Percentiles rank a stretch among this genome's conserved stretches.
Conservation (phyloP, 2,888 invertebrate species). For the Trachelus stipa region DNA sequence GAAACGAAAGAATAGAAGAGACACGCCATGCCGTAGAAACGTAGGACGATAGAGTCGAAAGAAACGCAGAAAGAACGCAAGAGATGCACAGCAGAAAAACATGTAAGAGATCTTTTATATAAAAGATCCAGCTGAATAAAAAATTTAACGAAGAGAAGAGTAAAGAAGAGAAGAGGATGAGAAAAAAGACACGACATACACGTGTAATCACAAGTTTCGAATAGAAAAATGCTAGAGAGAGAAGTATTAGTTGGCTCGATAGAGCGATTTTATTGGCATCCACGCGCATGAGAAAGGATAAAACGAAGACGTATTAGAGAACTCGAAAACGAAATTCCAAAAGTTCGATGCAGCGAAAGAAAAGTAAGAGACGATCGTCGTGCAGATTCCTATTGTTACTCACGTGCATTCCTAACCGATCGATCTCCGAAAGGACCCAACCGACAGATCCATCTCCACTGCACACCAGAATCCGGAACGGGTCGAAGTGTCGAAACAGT, state of each 20-base stretch:
- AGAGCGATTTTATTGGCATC: no score
- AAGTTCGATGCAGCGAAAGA: neutral
- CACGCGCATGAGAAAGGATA: neutral
- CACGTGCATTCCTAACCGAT: slow-evolving; percentile 94
- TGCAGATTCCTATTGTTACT: slow-evolving; percentile 64
- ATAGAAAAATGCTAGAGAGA: neutral
- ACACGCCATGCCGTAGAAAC: slow-evolving; percentile 45
- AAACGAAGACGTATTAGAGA: neutral
- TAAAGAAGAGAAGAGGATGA: slow-evolving; percentile 3
- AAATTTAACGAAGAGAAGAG: neutral
- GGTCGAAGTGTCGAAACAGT: slow-evolving; percentile 94
- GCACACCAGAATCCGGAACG: slow-evolving; percentile 95
- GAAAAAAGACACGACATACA: neutral
- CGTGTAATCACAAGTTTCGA: neutral
- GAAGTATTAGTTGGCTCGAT: neutral
- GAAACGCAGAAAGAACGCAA: neutral
- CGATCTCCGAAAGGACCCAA: slow-evolving; percentile 97
- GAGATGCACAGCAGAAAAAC: no score
- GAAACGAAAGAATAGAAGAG: slow-evolving; percentile 47
- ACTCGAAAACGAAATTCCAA: neutral
- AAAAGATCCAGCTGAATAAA: slow-evolving; percentile 1
- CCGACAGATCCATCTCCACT: slow-evolving; percentile 98
- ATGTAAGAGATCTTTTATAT: neutral
- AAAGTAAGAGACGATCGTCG: slow-evolving; percentile 14
- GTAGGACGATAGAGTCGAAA: no score